A percentile compares a stretch with the other conserved stretches of the same genome.
Evolutionary conservation across 2,888 invertebrate species (phyloP).

Genomic region (Clistopyga incitator): DNA sequence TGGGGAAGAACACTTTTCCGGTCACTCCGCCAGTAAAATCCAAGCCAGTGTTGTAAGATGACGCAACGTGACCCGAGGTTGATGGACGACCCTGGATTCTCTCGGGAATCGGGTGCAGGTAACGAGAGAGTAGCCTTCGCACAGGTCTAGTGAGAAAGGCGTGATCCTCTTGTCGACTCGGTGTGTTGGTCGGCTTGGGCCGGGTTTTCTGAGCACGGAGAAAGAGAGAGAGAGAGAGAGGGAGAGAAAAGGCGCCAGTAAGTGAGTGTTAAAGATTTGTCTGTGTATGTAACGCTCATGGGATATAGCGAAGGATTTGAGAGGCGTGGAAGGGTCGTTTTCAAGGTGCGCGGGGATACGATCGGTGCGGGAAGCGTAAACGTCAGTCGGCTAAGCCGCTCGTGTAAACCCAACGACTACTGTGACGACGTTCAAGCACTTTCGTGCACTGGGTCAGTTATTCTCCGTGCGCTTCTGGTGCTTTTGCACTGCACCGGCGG

Average conservation of each 20-base stretch:
- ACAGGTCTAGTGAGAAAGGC: constrained; percentile 40
- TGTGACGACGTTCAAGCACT: constrained; percentile 52
- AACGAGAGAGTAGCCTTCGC: constrained; percentile 34
- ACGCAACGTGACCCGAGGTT: constrained; percentile 19
- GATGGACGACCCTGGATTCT: constrained; percentile 25
- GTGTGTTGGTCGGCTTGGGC: constrained; percentile 1
- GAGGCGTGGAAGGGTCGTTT: constrained; percentile 49
- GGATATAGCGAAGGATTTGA: not conserved
- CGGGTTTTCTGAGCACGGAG: not conserved
- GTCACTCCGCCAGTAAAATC: constrained; percentile 11
- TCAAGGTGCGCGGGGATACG: constrained; percentile 18
- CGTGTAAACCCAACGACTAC: constrained; percentile 42
- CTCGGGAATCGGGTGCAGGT: constrained; percentile 31
- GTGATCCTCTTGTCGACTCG: constrained; percentile 34
- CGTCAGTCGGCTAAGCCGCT: constrained; percentile 57
- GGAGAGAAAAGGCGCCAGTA: constrained; percentile 53
- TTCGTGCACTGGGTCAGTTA: constrained; percentile 69
- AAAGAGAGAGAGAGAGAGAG: not conserved
- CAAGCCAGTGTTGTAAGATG: not conserved
- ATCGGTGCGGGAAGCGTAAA: constrained; percentile 55
- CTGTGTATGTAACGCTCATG: constrained; percentile 4
- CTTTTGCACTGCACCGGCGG: constrained; percentile 24
- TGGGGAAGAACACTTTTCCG: constrained; percentile 2
- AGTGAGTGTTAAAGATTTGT: not conserved
- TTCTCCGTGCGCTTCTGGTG: constrained; percentile 48